These are phyloP conservation scores for Nannoperca australis DNA, from an alignment of 2,797 vertebrate genomes.

Conservation along the genomic window DNA sequence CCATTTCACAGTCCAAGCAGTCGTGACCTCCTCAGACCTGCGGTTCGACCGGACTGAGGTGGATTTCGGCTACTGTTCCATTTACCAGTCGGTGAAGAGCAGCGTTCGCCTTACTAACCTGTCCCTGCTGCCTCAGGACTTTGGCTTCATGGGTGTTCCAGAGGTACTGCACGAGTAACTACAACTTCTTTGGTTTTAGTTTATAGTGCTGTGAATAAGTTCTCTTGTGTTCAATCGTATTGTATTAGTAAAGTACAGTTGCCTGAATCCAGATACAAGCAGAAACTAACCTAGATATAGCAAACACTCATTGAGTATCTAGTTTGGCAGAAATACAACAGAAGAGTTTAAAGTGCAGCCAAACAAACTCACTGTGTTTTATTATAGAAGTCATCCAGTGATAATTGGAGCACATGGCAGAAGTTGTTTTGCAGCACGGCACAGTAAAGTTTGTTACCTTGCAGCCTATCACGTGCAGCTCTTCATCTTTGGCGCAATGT, in stretches of 20 bases:
- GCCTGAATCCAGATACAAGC: constrained; percentile 13
- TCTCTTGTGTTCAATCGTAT: constrained; percentile 8
- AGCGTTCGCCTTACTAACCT: constrained; percentile 86
- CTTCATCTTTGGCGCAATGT: too few relatives aligned
- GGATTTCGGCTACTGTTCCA: constrained; percentile 91
- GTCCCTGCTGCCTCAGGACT: constrained; percentile 92
- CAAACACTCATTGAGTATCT: neutral
- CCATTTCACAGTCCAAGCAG: constrained; percentile 87
- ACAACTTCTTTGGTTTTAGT: neutral
- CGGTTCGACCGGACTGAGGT: constrained; percentile 84
- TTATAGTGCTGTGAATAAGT: neutral
- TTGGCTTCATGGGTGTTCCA: constrained; percentile 90
- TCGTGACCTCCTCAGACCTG: constrained; percentile 91
- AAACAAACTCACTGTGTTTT: neutral
- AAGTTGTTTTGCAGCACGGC: too few relatives aligned
- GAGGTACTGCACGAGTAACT: constrained; percentile 82
- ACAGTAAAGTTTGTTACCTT: neutral
- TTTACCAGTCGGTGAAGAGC: constrained; percentile 86
- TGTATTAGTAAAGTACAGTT: neutral
- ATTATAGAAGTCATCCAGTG: neutral
- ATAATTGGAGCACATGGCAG: too few relatives aligned
- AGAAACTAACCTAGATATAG: neutral
- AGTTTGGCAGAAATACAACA: neutral
- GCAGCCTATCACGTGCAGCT: too few relatives aligned
- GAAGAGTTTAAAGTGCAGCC: neutral